Evolutionary conservation across 2,797 vertebrate species (phyloP).

Genomic region (Bryconaethiops microstoma): DNA sequence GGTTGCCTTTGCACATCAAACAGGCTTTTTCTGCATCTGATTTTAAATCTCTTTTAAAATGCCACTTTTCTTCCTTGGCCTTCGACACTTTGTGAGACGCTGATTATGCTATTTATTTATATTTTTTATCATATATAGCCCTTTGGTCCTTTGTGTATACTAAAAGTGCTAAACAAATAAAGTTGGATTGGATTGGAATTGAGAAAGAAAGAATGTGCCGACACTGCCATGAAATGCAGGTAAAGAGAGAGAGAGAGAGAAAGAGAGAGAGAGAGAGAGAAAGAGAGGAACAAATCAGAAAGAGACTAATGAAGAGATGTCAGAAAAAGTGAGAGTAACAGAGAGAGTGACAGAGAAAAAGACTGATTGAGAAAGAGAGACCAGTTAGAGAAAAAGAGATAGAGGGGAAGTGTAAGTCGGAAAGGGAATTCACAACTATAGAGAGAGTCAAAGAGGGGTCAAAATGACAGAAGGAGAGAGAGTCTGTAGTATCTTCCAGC

Average conservation of each 20-base stretch:
- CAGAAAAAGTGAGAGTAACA: neutral
- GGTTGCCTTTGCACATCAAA: no score
- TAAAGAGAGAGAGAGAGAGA: neutral
- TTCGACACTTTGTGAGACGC: no score
- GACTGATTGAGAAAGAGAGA: neutral
- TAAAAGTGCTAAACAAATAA: no score
- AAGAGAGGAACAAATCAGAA: neutral
- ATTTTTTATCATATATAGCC: no score
- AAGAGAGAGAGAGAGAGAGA: neutral
- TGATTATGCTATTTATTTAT: no score
- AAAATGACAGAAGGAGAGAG: neutral
- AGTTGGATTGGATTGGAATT: no score
- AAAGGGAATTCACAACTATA: no score
- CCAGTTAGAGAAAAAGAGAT: neutral
- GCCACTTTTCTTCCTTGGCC: no score
- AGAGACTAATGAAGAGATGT: no score
- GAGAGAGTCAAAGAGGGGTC: neutral
- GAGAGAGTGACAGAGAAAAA: neutral
- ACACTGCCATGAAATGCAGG: conserved; percentile 27
- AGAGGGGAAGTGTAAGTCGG: neutral
- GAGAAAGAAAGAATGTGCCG: conserved; percentile 4
- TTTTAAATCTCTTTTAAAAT: no score
- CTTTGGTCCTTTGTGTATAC: no score
- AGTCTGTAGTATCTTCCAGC: conserved; percentile 18
- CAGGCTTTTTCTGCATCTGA: no score